Evolutionary conservation across 1,140 invertebrate genomes (phyloP).

Genomic region (Araneus ventricosus): DNA sequence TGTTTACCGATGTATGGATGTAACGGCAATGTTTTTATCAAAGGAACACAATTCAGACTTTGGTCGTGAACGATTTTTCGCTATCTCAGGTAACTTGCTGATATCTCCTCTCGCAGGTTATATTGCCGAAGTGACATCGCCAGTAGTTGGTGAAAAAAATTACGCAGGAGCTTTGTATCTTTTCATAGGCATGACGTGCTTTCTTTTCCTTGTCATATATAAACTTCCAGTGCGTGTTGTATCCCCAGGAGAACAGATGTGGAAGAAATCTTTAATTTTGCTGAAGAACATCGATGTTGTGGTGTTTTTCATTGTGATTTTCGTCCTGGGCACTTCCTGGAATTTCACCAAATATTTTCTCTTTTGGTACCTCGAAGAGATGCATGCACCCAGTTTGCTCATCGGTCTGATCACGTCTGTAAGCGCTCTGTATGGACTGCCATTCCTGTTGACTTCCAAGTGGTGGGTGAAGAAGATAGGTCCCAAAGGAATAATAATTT

Average conservation of each 20-base stretch:
- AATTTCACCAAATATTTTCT: conserved; percentile 44
- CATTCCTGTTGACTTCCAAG: conserved; percentile 31
- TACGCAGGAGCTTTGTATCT: conserved; percentile 36
- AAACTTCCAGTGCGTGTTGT: not conserved
- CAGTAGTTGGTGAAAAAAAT: not conserved
- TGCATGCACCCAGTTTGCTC: not conserved
- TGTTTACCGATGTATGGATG: conserved; percentile 43
- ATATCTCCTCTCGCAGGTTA: conserved; percentile 13
- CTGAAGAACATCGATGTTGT: conserved; percentile 42
- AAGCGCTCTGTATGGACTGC: conserved; percentile 52
- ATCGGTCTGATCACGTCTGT: conserved; percentile 12
- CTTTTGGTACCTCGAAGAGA: conserved; percentile 26
- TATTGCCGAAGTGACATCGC: conserved; percentile 5
- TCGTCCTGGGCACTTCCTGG: conserved; percentile 36
- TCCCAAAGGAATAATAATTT: not conserved
- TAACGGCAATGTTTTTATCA: conserved; percentile 39
- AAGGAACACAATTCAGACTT: conserved; percentile 64
- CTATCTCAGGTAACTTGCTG: conserved; percentile 1
- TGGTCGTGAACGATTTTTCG: conserved; percentile 52
- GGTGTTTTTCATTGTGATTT: conserved; percentile 3
- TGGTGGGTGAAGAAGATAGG: conserved; percentile 64
- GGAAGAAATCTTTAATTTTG: conserved; percentile 36
- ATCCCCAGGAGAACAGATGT: conserved; percentile 36
- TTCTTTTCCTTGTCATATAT: not conserved
- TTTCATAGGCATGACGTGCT: not conserved